These are phyloP conservation scores for Tenthredo notha DNA, from an alignment of 2,888 invertebrate genomes.

Conservation along the genomic window DNA sequence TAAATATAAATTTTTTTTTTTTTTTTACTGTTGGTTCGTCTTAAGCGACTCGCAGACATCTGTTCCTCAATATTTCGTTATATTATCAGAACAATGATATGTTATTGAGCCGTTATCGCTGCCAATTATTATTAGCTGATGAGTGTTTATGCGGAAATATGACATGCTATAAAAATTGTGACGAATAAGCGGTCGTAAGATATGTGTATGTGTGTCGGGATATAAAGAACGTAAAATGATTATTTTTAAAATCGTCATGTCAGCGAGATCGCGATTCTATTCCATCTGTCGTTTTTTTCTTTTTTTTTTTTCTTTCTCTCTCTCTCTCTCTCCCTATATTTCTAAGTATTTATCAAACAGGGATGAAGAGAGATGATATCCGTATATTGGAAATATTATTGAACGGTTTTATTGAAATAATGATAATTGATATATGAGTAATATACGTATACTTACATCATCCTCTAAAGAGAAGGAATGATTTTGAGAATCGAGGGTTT, in stretches of 20 bases:
- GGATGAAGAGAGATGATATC: slow-evolving; percentile 13
- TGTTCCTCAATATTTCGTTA: not conserved
- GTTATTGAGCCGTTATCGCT: not conserved
- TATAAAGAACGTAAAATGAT: not conserved
- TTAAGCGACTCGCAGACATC: not conserved
- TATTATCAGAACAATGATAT: not conserved
- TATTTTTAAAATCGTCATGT: not conserved
- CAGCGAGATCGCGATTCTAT: not conserved
- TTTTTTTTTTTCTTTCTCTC: not conserved
- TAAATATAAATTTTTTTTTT: not conserved
- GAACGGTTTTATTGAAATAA: slow-evolving; percentile 53
- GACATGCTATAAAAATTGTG: not conserved
- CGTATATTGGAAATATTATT: not conserved
- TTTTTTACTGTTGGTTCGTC: not conserved
- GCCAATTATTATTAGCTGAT: not conserved
- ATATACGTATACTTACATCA: slow-evolving; percentile 84
- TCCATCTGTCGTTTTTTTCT: not conserved
- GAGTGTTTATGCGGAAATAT: not conserved
- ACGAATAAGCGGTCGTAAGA: not conserved
- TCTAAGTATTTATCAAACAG: not conserved
- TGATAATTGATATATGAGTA: not conserved
- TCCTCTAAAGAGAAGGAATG: slow-evolving; percentile 90
- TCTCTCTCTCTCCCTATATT: not conserved
- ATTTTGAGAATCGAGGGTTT: slow-evolving; percentile 93
- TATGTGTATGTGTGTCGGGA: not conserved